A percentile compares a stretch with the other conserved stretches of the same genome.
Conservation (phyloP, 1,140 invertebrate species). For the Dendrolimus kikuchii region DNA sequence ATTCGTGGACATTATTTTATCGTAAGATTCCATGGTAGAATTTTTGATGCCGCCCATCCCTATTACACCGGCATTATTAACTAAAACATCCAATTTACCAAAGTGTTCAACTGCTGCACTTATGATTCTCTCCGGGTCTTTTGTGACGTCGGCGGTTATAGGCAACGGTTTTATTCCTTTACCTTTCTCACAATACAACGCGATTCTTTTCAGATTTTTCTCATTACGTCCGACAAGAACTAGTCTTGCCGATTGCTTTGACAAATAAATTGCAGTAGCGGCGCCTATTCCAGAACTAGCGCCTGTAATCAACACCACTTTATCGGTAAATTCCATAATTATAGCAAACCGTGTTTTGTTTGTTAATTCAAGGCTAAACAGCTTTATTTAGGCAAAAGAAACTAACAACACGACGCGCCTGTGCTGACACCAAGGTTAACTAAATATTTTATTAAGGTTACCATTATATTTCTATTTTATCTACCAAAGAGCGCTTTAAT, state of each 20-base stretch:
- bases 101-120: slow-evolving; percentile 75
- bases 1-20: slow-evolving; percentile 82
- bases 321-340: slow-evolving; percentile 65
- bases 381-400: slow-evolving; percentile 12
- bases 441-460: slow-evolving; percentile 2
- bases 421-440: slow-evolving; percentile 1
- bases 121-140: slow-evolving; percentile 75
- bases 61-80: slow-evolving; percentile 87
- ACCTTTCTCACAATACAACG: slow-evolving; percentile 74
- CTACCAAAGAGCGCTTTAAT: neutral
- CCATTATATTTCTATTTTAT: neutral
- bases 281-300: slow-evolving; percentile 92
- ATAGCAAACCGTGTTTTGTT: slow-evolving; percentile 7
- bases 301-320: slow-evolving; percentile 84
- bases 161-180: slow-evolving; percentile 49
- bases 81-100: slow-evolving; percentile 77
- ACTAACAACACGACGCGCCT: slow-evolving; percentile 8
- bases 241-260: slow-evolving; percentile 83
- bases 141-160: slow-evolving; percentile 80
- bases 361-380: slow-evolving; percentile 14
- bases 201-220: slow-evolving; percentile 73
- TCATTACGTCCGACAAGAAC: slow-evolving; percentile 84
- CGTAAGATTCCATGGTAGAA: slow-evolving; percentile 81
- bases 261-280: slow-evolving; percentile 83
- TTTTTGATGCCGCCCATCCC: slow-evolving; percentile 82